Conservation (phyloP, 2,113 vertebrate species). For the Corythaixoides concolor region DNA sequence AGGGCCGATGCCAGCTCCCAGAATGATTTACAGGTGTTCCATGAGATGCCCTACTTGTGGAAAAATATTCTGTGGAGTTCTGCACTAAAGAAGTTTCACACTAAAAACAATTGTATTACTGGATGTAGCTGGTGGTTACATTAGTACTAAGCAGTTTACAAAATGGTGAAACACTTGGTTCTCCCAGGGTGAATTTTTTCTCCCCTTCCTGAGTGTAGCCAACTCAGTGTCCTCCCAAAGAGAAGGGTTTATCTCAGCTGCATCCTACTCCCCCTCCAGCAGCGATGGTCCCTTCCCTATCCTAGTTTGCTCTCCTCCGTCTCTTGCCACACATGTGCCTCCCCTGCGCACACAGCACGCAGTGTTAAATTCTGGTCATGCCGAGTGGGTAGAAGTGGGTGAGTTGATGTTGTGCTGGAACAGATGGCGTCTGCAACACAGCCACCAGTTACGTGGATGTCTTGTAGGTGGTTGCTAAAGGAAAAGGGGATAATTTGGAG, state of each 20-base stretch:
- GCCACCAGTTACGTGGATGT: constrained; percentile 12
- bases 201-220: background rate
- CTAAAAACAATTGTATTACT: background rate
- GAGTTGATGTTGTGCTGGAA: constrained; percentile 50
- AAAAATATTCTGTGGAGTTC: background rate
- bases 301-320: background rate
- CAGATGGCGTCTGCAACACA: constrained; percentile 59
- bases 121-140: background rate
- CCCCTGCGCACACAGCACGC: background rate
- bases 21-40: rapidly evolving
- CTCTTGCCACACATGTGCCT: background rate
- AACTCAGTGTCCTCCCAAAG: rapidly evolving
- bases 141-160: background rate
- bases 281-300: background rate
- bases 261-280: background rate
- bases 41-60: background rate
- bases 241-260: background rate
- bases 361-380: constrained; percentile 25
- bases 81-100: background rate
- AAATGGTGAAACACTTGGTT: background rate
- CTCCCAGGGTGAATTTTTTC: background rate
- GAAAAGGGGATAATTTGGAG: background rate
- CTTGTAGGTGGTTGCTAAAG: constrained; percentile 54
- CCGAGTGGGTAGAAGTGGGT: constrained; percentile 53
- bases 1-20: background rate